Base-by-base conservation (phyloP, 2,797 vertebrate genomes). In the Cyclura pinguis region DNA sequence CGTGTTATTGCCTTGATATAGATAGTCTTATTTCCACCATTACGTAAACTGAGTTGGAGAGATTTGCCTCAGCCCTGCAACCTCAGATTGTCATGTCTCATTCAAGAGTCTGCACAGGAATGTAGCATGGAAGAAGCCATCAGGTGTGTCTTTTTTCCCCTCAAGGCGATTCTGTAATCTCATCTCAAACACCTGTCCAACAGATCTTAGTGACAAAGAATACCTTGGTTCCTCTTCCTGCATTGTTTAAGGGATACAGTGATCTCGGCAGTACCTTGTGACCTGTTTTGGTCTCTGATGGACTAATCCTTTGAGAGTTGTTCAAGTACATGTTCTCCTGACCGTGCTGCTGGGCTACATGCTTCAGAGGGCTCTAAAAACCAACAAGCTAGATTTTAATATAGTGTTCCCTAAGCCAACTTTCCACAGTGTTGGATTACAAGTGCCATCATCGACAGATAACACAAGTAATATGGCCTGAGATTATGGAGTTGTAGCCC, bases 21-120 rank as follows among this genome's bases (percentile, higher is more conserved):
- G 57, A 83, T n/a, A 84, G 29, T 57, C 13, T 77, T 89, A 77
- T 38, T 55, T 50, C 42, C 85, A 77, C 73, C 50, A 18, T 84
- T 72, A 38, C 32, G n/a, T 35, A 77, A 47, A 57, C 47, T 72
- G 59, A 72, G 8, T 50, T 18, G 4, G 47, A 4, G 57, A 5
- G 22, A 13, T 3, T 18, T 14, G 6, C 52, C 78, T 20, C 7
- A 78, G 47, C 3, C 20, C 57, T 69, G 2, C 14, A 9, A 55
- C 27, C 32, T 47, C 4, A 42, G 32, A 76, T 18, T 32, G 27
- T 24, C 52, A 20, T 4, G 22, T 83, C 24, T 42, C 24, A 64
- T 9, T 9, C 59, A 55, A 67, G 29, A 73, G 35, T 7, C 57
- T 42, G 24, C 59, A 22, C 10, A 84, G n/a, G 24, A 47, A 69